These are phyloP conservation scores for Sebastes steindachneri DNA, from an alignment of 2,797 vertebrate species.

Conservation along the genomic window DNA sequence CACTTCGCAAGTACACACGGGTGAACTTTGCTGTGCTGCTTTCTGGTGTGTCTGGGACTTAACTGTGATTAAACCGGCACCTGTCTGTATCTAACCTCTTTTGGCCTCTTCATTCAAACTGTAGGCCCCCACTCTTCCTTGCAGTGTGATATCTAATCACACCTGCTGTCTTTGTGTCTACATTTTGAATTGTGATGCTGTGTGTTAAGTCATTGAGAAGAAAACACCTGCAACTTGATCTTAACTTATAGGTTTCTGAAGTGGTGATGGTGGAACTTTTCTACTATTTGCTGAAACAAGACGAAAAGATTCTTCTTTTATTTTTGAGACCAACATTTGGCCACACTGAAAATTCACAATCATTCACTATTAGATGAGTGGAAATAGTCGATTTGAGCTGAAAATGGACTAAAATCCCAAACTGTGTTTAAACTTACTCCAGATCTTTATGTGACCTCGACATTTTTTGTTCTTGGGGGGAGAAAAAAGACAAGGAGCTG, in stretches of 20 bases:
- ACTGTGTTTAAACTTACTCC: background rate
- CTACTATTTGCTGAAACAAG: background rate
- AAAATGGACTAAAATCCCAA: background rate
- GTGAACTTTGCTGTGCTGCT: background rate
- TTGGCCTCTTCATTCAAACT: background rate
- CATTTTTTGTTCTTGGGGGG: background rate
- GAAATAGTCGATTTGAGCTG: background rate
- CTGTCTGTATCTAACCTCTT: background rate
- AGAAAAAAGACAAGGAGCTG: background rate
- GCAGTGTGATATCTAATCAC: background rate
- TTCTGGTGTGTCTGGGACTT: background rate
- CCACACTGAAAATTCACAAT: background rate
- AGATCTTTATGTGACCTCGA: background rate
- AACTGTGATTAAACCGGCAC: background rate
- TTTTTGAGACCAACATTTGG: background rate
- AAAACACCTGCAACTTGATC: background rate
- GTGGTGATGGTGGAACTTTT: background rate
- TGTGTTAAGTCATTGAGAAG: background rate
- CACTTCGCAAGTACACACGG: background rate
- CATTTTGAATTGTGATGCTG: background rate
- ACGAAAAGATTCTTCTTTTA: fast-evolving
- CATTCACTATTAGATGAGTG: background rate
- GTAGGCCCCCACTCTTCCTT: background rate
- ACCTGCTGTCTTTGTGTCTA: background rate
- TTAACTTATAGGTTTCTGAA: background rate